These are phyloP conservation scores for Anaspis maculata DNA, from an alignment of 2,888 invertebrate genomes.

Conservation along the genomic window DNA sequence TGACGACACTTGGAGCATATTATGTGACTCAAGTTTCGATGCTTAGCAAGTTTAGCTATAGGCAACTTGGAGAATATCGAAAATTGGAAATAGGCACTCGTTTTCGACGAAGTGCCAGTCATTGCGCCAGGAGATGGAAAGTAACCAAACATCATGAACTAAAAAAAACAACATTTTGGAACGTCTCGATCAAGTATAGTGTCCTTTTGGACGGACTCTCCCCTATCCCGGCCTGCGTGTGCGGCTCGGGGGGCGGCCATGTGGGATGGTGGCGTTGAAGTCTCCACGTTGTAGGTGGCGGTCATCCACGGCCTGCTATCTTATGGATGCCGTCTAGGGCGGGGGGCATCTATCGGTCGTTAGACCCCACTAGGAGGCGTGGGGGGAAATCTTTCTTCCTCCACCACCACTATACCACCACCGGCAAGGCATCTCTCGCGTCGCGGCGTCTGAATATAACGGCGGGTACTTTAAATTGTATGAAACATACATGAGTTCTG, in stretches of 20 bases:
- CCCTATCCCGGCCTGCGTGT: slow-evolving; percentile 9
- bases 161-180: too few species aligned
- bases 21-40: too few species aligned
- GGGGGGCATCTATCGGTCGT: slow-evolving; percentile 11
- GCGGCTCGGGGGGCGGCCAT: slow-evolving; percentile 12
- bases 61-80: too few species aligned
- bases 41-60: too few species aligned
- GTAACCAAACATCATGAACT: too few species aligned
- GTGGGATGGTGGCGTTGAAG: slow-evolving; percentile 22
- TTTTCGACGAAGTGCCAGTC: too few species aligned
- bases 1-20: too few species aligned
- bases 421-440: slow-evolving; percentile 26
- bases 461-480: slow-evolving; percentile 47
- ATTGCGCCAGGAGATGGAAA: too few species aligned
- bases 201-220: slow-evolving; percentile 30
- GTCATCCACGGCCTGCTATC: slow-evolving; percentile 10
- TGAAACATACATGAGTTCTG: slow-evolving; percentile 52
- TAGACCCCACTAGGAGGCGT: slow-evolving; percentile 22
- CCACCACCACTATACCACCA: too few species aligned
- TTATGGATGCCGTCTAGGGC: slow-evolving; percentile 2
- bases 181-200: too few species aligned
- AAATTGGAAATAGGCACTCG: too few species aligned
- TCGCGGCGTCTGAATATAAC: slow-evolving; percentile 40
- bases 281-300: slow-evolving; percentile 22
- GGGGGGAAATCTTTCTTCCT: slow-evolving; percentile 32